phyloP scores from a whole-genome alignment of 2,113 vertebrate genomes.

The Salvelinus namaycush region DNA sequence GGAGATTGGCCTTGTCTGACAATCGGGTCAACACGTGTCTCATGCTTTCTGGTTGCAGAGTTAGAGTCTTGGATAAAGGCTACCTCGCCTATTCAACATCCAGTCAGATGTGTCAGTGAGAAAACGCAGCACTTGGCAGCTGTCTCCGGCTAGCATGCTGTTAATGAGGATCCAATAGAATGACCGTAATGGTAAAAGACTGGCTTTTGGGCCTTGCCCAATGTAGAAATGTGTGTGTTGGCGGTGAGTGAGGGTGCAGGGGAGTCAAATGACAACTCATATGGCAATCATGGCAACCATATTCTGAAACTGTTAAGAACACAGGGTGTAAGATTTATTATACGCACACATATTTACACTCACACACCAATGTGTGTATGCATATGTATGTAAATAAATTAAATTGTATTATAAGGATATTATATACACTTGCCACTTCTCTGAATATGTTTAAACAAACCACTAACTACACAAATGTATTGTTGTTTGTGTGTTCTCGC shows the following conservation, averaged over 20 bases:
- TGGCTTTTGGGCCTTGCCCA: constrained; percentile 44
- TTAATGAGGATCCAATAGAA: constrained; percentile 39
- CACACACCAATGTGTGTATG: constrained; percentile 67
- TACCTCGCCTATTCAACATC: constrained; percentile 31
- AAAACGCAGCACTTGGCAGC: constrained; percentile 28
- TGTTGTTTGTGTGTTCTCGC: constrained; percentile 68
- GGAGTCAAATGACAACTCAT: constrained; percentile 50
- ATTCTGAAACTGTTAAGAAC: constrained; percentile 55
- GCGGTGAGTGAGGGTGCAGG: constrained; percentile 29
- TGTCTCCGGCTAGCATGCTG: constrained; percentile 19
- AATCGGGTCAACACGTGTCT: constrained; percentile 58
- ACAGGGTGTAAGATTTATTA: constrained; percentile 76
- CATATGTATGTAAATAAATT: constrained; percentile 76
- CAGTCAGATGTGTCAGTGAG: constrained; percentile 29
- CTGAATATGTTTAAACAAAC: constrained; percentile 73
- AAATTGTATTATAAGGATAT: constrained; percentile 73
- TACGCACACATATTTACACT: constrained; percentile 76
- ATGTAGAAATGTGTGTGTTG: constrained; percentile 37
- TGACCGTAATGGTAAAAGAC: constrained; percentile 48
- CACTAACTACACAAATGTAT: constrained; percentile 78
- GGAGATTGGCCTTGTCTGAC: constrained; percentile 39
- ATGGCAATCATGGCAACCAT: constrained; percentile 55
- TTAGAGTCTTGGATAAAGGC: constrained; percentile 44
- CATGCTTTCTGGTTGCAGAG: constrained; percentile 47
- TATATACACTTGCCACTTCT: constrained; percentile 78